Percentiles rank a stretch among this genome's conserved stretches.
Conservation (phyloP, 2,797 vertebrate genomes). For the Lepilemur ruficaudatus region DNA sequence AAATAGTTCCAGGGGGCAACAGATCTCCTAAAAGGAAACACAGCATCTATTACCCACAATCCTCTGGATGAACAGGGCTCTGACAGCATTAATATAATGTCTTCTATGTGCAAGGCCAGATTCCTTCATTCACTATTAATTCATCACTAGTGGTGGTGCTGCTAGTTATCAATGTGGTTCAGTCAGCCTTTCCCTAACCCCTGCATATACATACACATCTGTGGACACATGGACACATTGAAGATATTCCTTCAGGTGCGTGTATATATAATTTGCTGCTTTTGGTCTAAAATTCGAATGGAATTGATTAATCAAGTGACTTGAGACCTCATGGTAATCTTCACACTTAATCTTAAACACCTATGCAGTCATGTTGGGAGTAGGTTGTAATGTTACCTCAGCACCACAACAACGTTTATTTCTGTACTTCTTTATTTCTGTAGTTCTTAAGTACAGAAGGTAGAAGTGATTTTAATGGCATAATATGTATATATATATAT, state of each 20-base stretch:
- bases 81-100: not conserved
- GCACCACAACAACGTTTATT: not conserved
- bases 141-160: not conserved
- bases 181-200: not conserved
- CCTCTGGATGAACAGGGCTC: not conserved
- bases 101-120: not conserved
- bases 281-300: not conserved
- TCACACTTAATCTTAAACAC: slow-evolving; percentile 19
- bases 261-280: not conserved
- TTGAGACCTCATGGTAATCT: not conserved
- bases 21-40: not conserved
- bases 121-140: not conserved
- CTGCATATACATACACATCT: not conserved
- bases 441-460: not conserved
- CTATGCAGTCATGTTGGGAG: not conserved
- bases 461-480: not conserved
- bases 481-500: not conserved
- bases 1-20: not conserved
- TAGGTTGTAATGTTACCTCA: slow-evolving; percentile 30
- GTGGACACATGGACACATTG: not conserved
- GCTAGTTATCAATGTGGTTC: not conserved
- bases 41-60: not conserved
- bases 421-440: not conserved
- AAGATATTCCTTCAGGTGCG: not conserved
- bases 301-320: not conserved